Conservation (phyloP, 2,888 invertebrate species). For the Clusia tigrina region DNA sequence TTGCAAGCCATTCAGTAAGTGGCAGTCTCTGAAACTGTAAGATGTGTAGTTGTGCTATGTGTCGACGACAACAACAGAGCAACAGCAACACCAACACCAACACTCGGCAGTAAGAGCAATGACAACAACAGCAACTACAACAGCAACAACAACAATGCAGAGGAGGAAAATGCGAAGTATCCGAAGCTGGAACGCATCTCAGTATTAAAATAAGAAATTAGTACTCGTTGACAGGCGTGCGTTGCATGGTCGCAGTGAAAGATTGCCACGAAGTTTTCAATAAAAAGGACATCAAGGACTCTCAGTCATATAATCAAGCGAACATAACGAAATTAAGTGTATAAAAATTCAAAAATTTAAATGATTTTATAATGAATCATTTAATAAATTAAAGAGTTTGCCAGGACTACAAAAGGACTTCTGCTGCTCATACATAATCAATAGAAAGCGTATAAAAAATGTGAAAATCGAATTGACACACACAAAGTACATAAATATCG, state of each 20-base stretch:
- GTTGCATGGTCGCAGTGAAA: background rate
- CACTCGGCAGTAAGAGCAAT: constrained; percentile 14
- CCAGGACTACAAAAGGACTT: too few species aligned
- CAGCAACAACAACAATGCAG: constrained; percentile 16
- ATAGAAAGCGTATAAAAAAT: background rate
- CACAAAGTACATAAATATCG: background rate
- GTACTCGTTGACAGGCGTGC: background rate
- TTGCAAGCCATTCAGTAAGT: constrained; percentile 10
- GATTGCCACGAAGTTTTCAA: too few species aligned
- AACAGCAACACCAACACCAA: constrained; percentile 5
- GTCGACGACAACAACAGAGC: background rate
- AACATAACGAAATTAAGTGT: too few species aligned
- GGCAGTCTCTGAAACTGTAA: constrained; percentile 9
- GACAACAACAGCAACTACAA: constrained; percentile 20
- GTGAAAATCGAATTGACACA: background rate
- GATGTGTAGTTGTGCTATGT: constrained; percentile 9
- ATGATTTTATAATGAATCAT: too few species aligned
- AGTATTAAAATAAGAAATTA: background rate
- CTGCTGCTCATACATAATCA: too few species aligned
- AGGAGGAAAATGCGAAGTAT: background rate
- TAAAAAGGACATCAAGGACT: too few species aligned
- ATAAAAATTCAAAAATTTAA: too few species aligned
- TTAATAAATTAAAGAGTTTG: too few species aligned
- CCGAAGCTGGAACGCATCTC: background rate
- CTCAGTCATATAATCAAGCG: too few species aligned